These are phyloP conservation scores for Artibeus jamaicensis DNA, from an alignment of 2,797 vertebrate genomes.

Conservation along the genomic window DNA sequence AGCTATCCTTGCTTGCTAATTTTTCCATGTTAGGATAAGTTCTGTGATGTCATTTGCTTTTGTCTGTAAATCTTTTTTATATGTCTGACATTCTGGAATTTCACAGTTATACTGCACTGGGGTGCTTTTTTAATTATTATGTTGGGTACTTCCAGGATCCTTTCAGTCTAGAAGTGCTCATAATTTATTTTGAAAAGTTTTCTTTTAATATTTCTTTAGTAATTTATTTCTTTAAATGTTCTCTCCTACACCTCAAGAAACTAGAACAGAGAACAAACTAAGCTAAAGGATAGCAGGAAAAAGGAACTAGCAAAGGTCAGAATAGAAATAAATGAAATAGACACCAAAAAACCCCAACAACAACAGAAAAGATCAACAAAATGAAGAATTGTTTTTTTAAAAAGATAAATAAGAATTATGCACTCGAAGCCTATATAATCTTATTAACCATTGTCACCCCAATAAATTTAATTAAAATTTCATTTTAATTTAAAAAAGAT, in stretches of 20 bases:
- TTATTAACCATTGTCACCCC: neutral
- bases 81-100: neutral
- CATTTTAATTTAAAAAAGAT: neutral
- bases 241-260: neutral
- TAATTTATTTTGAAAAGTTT: neutral
- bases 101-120: neutral
- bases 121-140: neutral
- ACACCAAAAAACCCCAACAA: neutral
- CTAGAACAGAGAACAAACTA: neutral
- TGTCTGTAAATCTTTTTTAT: neutral
- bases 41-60: neutral
- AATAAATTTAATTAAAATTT: neutral
- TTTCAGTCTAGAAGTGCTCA: neutral
- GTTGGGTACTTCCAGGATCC: neutral
- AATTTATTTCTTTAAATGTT: neutral
- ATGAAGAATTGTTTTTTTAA: neutral
- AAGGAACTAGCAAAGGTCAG: neutral
- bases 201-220: neutral
- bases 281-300: neutral
- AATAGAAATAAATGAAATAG: neutral
- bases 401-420: neutral
- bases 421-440: neutral
- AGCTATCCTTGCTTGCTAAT: neutral
- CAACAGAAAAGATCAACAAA: neutral
- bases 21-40: neutral